Base-by-base conservation (phyloP, 2,113 vertebrate genomes). In the Psittacus erithacus region DNA sequence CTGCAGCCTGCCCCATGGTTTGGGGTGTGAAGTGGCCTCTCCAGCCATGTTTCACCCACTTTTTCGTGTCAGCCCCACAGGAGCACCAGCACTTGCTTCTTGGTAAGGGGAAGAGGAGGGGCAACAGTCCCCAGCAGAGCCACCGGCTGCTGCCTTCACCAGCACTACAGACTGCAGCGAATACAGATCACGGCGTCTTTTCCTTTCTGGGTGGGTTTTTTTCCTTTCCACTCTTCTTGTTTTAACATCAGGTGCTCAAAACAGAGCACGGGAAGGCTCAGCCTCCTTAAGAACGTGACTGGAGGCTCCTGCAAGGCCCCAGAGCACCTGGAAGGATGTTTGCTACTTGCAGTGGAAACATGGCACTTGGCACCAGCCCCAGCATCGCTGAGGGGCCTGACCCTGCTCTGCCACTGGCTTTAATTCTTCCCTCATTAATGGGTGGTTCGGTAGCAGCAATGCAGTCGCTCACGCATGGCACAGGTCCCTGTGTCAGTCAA, bases 251-350 rank as follows among this genome's bases (percentile, higher is more conserved):
- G 38, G 28, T 38, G 69, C 82, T 39, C 47, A 8, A 29, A 53
- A 4, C 0, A 0, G 38, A 92, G 64, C 73, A 20, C 0, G 0
- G 1, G 47, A n/a, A 74, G 39, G 29, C 38, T 71, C 50, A 6
- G 10, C 6, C 28, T 53, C 57, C 25, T 53, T 11, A 19, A 5
- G 43, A 50, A 46, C 2, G 3, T 3, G 3, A 8, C 0, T 0
- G 28, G 69, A 78, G 81, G 4, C 65, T 41, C 62, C 81, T 9
- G 28, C 0, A 1, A 57, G 50, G 82, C 38, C 17, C 41, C 1
- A 0, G 4, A 55, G 20, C 60, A 44, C 12, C 86, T 33, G 88
- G 24, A 15, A 38, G n/a, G 62, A 27, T 3, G 6, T 71, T 67
- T 79, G 25, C 31, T 70, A 24, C 13, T 27, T 0, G 0, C 35